Percentiles rank a stretch among this genome's conserved stretches.
phyloP scores from a whole-genome alignment of 2,797 vertebrate genomes.

The Acipenser ruthenus region DNA sequence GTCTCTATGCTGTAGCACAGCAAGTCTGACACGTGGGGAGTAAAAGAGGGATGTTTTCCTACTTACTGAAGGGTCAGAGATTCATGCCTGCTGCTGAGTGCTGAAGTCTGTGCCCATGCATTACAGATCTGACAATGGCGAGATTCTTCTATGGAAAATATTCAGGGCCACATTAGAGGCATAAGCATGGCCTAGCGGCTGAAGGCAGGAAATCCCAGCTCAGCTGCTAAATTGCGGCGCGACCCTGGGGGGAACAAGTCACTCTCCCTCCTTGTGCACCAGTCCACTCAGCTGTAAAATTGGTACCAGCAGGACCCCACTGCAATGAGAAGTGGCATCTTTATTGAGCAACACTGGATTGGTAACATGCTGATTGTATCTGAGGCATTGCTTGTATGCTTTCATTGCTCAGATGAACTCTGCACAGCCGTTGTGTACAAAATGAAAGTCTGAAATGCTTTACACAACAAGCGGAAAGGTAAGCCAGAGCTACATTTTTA shows the following conservation, averaged over 20 bases:
- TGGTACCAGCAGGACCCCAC: constrained; percentile 18
- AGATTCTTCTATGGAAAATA: background rate
- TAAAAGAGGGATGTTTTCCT: background rate
- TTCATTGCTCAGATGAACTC: too few relatives aligned
- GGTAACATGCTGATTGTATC: too few relatives aligned
- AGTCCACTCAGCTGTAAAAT: constrained; percentile 6
- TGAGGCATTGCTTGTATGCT: too few relatives aligned
- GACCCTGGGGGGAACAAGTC: background rate
- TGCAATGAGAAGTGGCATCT: constrained; percentile 23
- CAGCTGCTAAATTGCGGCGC: background rate
- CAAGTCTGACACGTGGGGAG: too few relatives aligned
- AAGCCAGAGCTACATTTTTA: background rate
- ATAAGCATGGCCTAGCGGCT: background rate
- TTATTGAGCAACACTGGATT: constrained; percentile 46
- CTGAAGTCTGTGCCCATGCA: background rate
- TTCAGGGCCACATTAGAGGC: background rate
- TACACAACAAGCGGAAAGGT: too few relatives aligned
- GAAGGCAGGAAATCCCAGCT: background rate
- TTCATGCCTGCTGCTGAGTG: background rate
- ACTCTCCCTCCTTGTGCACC: background rate
- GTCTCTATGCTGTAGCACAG: too few relatives aligned
- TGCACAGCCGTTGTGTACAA: too few relatives aligned
- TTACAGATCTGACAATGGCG: background rate
- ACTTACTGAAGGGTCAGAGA: background rate
- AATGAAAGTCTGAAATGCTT: too few relatives aligned